Percentiles rank a stretch among this genome's conserved stretches.
Evolutionary conservation across 2,113 vertebrate species (phyloP).

Genomic region (Gracilinanus agilis): DNA sequence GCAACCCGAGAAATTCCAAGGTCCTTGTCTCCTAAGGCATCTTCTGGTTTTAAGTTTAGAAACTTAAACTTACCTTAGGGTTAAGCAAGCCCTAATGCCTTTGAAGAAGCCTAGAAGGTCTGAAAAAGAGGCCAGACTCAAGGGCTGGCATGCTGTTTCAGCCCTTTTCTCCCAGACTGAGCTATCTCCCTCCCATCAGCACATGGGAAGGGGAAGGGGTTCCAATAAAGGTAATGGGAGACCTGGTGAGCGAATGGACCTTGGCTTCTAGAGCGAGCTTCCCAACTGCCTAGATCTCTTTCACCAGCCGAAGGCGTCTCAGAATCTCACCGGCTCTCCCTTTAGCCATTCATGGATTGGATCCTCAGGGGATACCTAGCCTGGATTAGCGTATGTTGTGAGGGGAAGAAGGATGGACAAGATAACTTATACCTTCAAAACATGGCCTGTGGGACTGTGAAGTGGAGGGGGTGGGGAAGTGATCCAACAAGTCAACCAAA

Average conservation of each 20-base stretch:
- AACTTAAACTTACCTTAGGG: too few species aligned
- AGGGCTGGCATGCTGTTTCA: background rate
- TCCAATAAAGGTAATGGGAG: background rate
- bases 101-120: background rate
- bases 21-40: background rate
- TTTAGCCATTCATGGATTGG: background rate
- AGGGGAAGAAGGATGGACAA: background rate
- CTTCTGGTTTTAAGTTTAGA: too few species aligned
- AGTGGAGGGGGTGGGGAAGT: conserved; percentile 43
- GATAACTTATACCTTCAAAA: conserved; percentile 56
- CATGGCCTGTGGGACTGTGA: conserved; percentile 44
- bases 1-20: background rate
- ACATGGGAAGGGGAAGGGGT: background rate
- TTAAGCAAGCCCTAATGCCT: too few species aligned
- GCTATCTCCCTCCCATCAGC: background rate
- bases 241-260: background rate
- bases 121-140: background rate
- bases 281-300: background rate
- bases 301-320: background rate
- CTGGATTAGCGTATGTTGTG: background rate
- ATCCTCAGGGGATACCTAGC: background rate
- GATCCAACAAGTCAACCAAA: conserved; percentile 68
- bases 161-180: background rate
- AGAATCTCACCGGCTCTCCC: background rate
- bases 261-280: background rate